Percentiles rank a stretch among this genome's conserved stretches.
These are phyloP conservation scores for Hemibagrus guttatus DNA, from an alignment of 2,797 vertebrate species.

Conservation along the genomic window DNA sequence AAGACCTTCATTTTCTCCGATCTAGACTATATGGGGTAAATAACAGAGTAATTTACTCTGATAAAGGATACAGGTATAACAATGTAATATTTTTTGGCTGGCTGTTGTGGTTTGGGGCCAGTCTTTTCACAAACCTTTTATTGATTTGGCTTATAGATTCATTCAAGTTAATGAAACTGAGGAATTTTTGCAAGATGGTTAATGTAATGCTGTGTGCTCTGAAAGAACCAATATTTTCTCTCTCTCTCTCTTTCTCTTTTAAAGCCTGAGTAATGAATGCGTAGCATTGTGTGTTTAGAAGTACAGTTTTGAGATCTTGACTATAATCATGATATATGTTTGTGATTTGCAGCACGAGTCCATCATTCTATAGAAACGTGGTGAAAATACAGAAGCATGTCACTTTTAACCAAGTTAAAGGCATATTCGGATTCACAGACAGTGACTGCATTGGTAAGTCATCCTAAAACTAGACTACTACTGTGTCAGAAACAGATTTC, in stretches of 20 bases:
- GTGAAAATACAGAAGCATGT: constrained; percentile 96
- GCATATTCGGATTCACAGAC: constrained; percentile 97
- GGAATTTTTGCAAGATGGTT: neutral
- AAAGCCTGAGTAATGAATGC: neutral
- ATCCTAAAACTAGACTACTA: neutral
- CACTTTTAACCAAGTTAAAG: constrained; percentile 98
- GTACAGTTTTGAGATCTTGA: neutral
- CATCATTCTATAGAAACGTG: constrained; percentile 92
- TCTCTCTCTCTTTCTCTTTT: neutral
- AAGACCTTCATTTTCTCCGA: constrained; percentile 99
- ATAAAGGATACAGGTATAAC: neutral
- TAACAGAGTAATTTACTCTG: neutral
- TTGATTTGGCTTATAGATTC: neutral
- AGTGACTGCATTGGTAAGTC: constrained; percentile 94
- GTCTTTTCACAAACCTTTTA: neutral
- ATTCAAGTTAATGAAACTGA: neutral
- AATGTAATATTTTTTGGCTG: neutral
- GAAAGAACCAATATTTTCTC: neutral
- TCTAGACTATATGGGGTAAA: constrained; percentile 95
- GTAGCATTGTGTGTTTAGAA: neutral
- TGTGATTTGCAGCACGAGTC: constrained; percentile 73
- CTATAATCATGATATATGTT: neutral
- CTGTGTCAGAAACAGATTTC: neutral
- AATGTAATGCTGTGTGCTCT: neutral
- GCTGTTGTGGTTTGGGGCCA: neutral